phyloP scores from a whole-genome alignment of 2,797 vertebrate genomes.

The Hippopotamyrus pictus region DNA sequence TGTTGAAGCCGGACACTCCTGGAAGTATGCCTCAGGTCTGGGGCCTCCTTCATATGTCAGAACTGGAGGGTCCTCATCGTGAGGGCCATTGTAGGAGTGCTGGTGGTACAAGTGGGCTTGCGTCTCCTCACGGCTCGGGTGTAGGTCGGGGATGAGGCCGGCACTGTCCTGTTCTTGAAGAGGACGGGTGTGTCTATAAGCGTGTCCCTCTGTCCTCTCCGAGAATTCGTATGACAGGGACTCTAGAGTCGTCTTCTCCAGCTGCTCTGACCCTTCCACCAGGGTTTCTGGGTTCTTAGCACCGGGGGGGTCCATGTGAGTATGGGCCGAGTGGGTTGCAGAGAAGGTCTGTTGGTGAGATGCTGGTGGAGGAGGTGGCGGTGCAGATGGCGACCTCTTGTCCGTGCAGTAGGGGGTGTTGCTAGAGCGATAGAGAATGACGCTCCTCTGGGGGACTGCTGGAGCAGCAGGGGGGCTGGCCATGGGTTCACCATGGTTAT shows the following conservation, averaged over 20 bases:
- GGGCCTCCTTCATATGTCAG: conserved; percentile 60
- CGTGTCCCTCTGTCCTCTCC: conserved; percentile 40
- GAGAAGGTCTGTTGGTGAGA: conserved; percentile 42
- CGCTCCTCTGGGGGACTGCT: conserved; percentile 60
- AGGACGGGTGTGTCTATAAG: conserved; percentile 27
- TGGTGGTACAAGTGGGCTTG: conserved; percentile 50
- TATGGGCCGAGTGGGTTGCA: conserved; percentile 13
- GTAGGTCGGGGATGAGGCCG: conserved; percentile 56
- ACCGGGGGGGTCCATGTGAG: conserved; percentile 27
- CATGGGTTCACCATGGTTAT: conserved; percentile 25
- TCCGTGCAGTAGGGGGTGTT: conserved; percentile 63
- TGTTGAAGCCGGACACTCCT: conserved; percentile 50
- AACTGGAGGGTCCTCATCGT: conserved; percentile 57
- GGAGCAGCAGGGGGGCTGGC: conserved; percentile 43
- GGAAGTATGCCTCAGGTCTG: conserved; percentile 48
- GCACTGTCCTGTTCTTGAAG: conserved; percentile 40
- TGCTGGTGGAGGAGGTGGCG: conserved; percentile 29
- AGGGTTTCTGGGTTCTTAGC: conserved; percentile 54
- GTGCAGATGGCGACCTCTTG: conserved; percentile 47
- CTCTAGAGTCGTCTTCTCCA: conserved; percentile 58
- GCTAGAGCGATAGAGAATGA: conserved; percentile 69
- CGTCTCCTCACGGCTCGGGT: conserved; percentile 57
- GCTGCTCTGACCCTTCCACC: conserved; percentile 62
- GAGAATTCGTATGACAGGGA: conserved; percentile 54
- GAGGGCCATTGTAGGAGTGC: conserved; percentile 56